Conservation (phyloP, 2,113 vertebrate genomes). For the Tympanuchus pallidicinctus region DNA sequence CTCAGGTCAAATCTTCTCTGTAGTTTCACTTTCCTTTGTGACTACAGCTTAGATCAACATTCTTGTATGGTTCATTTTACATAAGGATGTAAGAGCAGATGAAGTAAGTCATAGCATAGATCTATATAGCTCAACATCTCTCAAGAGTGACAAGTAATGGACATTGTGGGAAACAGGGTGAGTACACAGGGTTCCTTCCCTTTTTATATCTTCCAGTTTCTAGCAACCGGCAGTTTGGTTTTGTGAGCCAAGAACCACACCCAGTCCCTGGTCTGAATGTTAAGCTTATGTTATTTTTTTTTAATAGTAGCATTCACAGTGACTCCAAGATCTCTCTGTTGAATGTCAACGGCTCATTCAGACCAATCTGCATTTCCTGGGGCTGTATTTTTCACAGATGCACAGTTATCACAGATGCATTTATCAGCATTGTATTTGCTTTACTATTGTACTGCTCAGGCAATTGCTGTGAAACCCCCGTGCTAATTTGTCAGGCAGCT, state of each 20-base stretch:
- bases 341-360: neutral
- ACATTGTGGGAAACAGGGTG: neutral
- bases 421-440: neutral
- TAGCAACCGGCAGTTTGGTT: neutral
- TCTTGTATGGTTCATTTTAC: neutral
- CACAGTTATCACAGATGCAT: neutral
- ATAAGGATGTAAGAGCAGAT: neutral
- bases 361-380: neutral
- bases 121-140: neutral
- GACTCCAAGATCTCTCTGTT: neutral
- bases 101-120: neutral
- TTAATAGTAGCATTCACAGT: neutral
- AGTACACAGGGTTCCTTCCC: conserved; percentile 25
- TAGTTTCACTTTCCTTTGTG: conserved; percentile 55
- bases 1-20: neutral
- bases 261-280: conserved; percentile 10
- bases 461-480: neutral
- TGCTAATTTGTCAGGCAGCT: neutral
- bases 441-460: neutral
- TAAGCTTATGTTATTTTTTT: neutral
- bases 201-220: conserved; percentile 9
- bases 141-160: neutral
- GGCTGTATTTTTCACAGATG: neutral
- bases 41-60: neutral
- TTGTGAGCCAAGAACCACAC: conserved; percentile 35